These are phyloP conservation scores for Diarsia dahlii DNA, from an alignment of 2,888 invertebrate species.

Conservation along the genomic window DNA sequence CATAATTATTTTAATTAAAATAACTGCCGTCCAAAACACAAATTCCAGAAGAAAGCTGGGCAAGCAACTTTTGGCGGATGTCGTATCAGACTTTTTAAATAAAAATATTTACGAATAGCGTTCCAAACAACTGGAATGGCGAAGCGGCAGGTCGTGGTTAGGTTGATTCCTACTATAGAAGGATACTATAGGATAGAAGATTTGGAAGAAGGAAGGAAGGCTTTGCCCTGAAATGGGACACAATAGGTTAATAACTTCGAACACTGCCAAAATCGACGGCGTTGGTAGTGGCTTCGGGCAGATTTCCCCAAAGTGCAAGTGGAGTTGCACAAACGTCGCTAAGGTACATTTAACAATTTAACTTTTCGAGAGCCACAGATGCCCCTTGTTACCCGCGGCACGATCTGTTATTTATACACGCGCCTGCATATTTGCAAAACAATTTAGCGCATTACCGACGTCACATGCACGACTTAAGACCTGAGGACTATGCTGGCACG, in stretches of 20 bases:
- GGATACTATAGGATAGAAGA: too few species aligned
- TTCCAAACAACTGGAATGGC: too few species aligned
- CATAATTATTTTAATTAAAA: too few species aligned
- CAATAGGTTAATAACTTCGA: not conserved
- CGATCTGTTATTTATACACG: constrained; percentile 56
- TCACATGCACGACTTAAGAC: constrained; percentile 54
- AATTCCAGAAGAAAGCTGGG: too few species aligned
- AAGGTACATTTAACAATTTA: not conserved
- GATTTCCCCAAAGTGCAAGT: not conserved
- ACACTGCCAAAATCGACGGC: not conserved
- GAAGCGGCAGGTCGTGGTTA: too few species aligned
- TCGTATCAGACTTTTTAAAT: too few species aligned
- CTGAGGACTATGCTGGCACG: constrained; percentile 32
- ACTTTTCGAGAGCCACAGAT: constrained; percentile 21
- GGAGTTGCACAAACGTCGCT: not conserved
- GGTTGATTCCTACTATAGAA: too few species aligned
- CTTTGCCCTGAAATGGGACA: too few species aligned
- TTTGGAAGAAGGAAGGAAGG: too few species aligned
- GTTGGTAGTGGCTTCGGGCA: not conserved
- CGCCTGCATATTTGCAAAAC: constrained; percentile 61
- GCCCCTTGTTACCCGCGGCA: constrained; percentile 47
- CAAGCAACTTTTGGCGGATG: too few species aligned
- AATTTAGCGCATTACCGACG: constrained; percentile 66
- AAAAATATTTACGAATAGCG: too few species aligned
- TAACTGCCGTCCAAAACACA: too few species aligned